Conservation (phyloP, 2,797 vertebrate species). For the Lepus townsendii region DNA sequence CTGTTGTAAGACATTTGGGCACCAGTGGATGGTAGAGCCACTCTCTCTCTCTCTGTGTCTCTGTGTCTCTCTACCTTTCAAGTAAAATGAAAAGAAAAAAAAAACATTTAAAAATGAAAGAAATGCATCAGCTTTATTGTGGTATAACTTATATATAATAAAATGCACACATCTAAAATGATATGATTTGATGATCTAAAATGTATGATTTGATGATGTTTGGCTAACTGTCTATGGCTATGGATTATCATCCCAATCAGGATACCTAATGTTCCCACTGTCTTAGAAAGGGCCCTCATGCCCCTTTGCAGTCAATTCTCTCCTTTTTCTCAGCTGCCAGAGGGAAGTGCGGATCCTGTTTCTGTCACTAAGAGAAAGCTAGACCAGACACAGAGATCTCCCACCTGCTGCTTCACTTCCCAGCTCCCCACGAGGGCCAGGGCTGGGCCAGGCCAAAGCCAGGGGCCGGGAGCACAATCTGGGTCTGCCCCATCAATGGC, state of each 20-base stretch:
- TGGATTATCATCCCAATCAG: neutral
- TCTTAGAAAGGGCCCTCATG: neutral
- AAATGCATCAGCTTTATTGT: neutral
- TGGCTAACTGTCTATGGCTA: neutral
- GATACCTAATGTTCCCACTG: neutral
- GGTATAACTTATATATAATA: neutral
- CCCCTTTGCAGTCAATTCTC: neutral
- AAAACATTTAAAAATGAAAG: neutral
- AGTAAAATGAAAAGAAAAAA: too few relatives aligned
- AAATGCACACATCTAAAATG: neutral
- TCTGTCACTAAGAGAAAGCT: neutral
- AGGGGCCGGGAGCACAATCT: too few relatives aligned
- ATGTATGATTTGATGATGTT: neutral
- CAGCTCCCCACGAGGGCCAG: too few relatives aligned
- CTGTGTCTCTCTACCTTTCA: too few relatives aligned
- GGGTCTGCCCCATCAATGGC: too few relatives aligned
- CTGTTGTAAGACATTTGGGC: too few relatives aligned
- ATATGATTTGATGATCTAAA: neutral
- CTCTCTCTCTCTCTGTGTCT: too few relatives aligned
- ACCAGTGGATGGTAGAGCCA: too few relatives aligned
- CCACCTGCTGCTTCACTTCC: too few relatives aligned
- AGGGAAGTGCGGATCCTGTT: neutral
- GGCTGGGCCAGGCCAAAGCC: too few relatives aligned
- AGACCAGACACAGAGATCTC: too few relatives aligned
- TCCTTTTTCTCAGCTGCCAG: neutral